phyloP scores from a whole-genome alignment of 2,113 vertebrate species.

The Gymnobelideus leadbeateri region DNA sequence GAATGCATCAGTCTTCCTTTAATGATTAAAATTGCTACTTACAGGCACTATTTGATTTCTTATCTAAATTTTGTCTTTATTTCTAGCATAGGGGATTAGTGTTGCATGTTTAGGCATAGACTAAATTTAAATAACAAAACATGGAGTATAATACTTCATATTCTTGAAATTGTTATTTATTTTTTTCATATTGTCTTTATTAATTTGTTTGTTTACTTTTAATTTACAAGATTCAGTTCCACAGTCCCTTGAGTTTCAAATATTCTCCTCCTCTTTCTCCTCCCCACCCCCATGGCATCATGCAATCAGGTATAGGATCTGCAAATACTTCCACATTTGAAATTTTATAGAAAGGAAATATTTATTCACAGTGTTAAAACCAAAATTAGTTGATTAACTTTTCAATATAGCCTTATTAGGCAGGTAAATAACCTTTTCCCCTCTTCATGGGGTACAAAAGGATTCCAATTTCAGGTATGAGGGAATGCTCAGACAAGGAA shows the following conservation, averaged over 20 bases:
- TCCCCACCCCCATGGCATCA: too few species aligned
- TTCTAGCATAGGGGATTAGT: background rate
- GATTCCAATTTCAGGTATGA: background rate
- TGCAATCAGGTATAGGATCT: too few species aligned
- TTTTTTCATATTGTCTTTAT: too few species aligned
- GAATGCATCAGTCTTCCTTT: background rate
- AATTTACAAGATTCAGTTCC: too few species aligned
- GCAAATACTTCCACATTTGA: background rate
- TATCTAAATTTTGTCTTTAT: slow-evolving; percentile 5
- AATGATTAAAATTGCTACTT: background rate
- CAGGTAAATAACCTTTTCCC: background rate
- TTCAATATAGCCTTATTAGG: background rate
- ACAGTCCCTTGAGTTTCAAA: too few species aligned
- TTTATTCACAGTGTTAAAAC: slow-evolving; percentile 31
- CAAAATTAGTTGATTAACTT: slow-evolving; percentile 42
- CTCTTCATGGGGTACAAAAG: background rate
- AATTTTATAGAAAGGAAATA: slow-evolving; percentile 10
- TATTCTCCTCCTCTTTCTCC: too few species aligned
- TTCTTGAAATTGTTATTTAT: background rate
- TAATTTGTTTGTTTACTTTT: too few species aligned
- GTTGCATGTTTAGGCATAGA: background rate
- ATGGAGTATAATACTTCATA: background rate
- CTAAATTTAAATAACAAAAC: background rate
- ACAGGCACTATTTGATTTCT: background rate
- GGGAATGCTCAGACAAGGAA: background rate